Conservation (phyloP, 2,113 vertebrate species). For the Heterochromis multidens region DNA sequence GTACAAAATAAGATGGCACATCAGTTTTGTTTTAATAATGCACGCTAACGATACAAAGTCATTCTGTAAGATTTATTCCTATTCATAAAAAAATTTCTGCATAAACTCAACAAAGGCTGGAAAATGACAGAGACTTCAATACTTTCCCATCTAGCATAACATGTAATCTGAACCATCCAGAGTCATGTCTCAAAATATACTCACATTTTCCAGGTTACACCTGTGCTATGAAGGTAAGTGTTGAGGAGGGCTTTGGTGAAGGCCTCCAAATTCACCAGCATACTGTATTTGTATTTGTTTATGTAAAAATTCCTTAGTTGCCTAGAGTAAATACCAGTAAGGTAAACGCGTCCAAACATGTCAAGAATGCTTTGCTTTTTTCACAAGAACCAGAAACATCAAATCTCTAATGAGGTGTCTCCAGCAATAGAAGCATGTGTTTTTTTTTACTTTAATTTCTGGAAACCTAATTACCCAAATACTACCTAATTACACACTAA, state of each 20-base stretch:
- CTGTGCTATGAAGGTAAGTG: conserved; percentile 15
- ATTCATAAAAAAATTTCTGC: background rate
- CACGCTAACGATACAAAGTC: background rate
- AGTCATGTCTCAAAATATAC: conserved; percentile 5
- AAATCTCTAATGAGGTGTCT: background rate
- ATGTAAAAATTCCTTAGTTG: background rate
- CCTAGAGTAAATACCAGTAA: background rate
- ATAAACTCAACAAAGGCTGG: background rate
- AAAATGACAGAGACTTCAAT: conserved; percentile 35
- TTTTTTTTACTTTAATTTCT: background rate
- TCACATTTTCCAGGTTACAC: conserved; percentile 31
- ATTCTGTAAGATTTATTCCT: background rate
- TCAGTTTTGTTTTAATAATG: background rate
- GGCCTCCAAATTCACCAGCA: background rate
- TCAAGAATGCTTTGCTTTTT: background rate
- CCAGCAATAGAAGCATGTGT: background rate
- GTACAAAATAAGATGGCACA: background rate
- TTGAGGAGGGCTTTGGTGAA: background rate
- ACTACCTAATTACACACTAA: background rate
- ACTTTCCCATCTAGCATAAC: background rate
- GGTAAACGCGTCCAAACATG: background rate
- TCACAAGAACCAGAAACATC: background rate
- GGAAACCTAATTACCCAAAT: background rate
- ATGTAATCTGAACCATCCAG: conserved; percentile 35
- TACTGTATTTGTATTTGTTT: background rate